These are phyloP conservation scores for Alligator mississippiensis DNA, from an alignment of 2,113 vertebrate genomes.

Conservation along the genomic window DNA sequence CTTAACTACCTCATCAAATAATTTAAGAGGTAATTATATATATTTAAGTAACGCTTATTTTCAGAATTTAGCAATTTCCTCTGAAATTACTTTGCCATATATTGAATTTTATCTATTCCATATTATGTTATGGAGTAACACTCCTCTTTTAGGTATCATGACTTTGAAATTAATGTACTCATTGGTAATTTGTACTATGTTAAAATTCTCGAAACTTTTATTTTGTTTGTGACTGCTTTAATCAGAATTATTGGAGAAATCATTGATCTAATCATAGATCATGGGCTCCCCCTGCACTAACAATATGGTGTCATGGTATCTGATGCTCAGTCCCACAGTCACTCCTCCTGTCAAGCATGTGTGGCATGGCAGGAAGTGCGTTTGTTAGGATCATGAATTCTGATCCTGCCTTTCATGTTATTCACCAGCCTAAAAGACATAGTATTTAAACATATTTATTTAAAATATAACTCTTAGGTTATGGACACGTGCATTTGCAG, in stretches of 20 bases:
- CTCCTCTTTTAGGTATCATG: constrained; percentile 21
- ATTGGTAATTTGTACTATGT: background rate
- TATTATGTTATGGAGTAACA: constrained; percentile 5
- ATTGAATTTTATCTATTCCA: constrained; percentile 32
- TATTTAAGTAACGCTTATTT: constrained; percentile 13
- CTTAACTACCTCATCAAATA: background rate
- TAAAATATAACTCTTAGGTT: background rate
- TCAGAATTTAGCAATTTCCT: background rate
- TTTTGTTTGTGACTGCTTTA: background rate
- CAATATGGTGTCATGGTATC: too few species aligned
- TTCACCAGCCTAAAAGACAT: background rate
- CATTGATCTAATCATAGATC: background rate
- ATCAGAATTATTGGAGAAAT: background rate
- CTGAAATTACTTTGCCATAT: constrained; percentile 11
- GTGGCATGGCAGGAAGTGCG: too few species aligned
- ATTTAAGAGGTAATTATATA: background rate
- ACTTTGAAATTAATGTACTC: constrained; percentile 28
- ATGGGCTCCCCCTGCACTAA: too few species aligned
- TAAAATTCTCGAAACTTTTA: background rate
- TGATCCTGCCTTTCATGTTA: background rate
- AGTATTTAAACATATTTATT: background rate
- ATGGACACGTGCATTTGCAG: too few species aligned
- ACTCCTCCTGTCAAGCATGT: too few species aligned
- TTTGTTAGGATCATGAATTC: too few species aligned
- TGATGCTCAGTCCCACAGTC: too few species aligned